Evolutionary conservation across 2,797 vertebrate genomes (phyloP), one percentile per base, ranked within the genome.

Genomic region (Gallinago nigripennis): DNA sequence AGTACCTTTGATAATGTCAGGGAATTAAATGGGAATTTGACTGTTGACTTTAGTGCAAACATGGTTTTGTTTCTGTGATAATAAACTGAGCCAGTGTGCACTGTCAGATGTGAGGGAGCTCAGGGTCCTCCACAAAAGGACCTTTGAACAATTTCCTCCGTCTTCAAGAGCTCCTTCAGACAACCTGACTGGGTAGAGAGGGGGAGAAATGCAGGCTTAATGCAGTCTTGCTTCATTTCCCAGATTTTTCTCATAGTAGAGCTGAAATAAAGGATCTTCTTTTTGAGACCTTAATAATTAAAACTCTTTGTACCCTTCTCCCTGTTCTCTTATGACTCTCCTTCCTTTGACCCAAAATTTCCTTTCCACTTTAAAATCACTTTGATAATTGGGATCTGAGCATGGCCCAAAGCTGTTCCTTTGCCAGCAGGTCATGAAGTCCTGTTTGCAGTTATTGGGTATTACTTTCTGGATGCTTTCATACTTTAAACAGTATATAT

Each of bases 81-180:
- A 72, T 75, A 90, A 81, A 27, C 66, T 50, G 63, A 91, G 66
- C n/a, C 39, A 75, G 43, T 76, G 65, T 46, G 58, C 37, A 64
- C 75, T 73, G 58, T 41, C 8, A 77, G 53, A 70, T 56, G 79
- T 76, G 63, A 93, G 77, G 51, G 56, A 86, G 86, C 87, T 77
- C 76, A 94, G 92, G 86, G 75, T 73, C 19, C 81, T 89, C 63
- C 48, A 86, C 63, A 82, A 86, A 71, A 91, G 73, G 23, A 70
- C 58, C 66, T 93, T 82, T 90, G 80, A 96, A 92, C 31, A 70
- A 76, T 72, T 92, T 87, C 54, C 65, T 92, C 91, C 65, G 27
- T 45, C 71, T 92, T 94, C 51, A 88, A 88, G 91, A 88, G 89
- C 73, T 96, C 94, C 89, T 97, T 93, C 92, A 94, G 95, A 96